Evolutionary conservation across 1,140 invertebrate species (phyloP), one percentile per base, ranked within the genome.

Genomic region (Megalonaias nervosa): DNA sequence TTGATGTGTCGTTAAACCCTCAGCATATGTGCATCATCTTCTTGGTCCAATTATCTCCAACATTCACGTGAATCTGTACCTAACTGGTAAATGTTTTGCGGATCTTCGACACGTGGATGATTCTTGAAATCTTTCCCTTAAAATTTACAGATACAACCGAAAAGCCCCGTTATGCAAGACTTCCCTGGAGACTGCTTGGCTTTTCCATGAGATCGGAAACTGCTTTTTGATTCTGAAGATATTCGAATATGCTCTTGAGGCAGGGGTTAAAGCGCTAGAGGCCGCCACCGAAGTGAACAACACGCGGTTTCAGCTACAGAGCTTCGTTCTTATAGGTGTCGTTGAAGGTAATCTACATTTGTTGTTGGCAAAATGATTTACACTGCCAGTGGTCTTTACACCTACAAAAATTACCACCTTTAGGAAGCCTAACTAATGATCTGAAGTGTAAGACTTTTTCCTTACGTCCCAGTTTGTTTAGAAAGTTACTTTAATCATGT

Each of bases 131-230:
- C 21, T 16, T 57, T 21, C n/a, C 67, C 21, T 19, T 64, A 12
- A 9, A 14, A 74, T 56, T 62, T 82, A 9, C 66, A 89, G 88
- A 23, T 87, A 86, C 72, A 86, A 85, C 62, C 74, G 81, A 60
- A 90, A 90, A 76, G 77, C 89, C 3, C 86, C 87, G 14, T 70
- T 88, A 31, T 87, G 80, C 62, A 83, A 82, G 55, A 81, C 71
- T 17, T 65, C 83, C 0, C 67, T 86, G 19, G 89, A 91, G 77
- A 85, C 81, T 15, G 81, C 90, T 0, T 88, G 89, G 85, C 74
- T 91, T 17, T 87, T 87, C 76, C 90, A 91, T 70, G 90, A 91
- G 79, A 90, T 91, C n/a, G 90, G 90, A 11, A 86, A 89, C 67
- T 91, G 90, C 77, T 87, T 90, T 79, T 81, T 91, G 60, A 84